Base-by-base conservation (phyloP, 1,140 invertebrate species). In the Drosophila sp. region DNA sequence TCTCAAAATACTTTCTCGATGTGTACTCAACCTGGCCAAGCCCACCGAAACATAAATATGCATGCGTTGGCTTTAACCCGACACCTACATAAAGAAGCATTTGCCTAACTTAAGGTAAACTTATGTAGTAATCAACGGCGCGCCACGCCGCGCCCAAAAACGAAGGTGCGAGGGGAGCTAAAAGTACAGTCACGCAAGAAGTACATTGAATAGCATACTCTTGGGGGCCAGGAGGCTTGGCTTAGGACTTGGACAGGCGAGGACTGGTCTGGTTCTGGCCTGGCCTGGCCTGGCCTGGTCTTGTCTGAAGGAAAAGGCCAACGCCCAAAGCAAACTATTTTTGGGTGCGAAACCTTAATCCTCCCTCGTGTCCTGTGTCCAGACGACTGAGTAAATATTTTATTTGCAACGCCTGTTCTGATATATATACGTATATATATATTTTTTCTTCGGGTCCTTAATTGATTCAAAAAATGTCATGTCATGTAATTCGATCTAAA, bases 11-110 rank as follows among this genome's bases (percentile, higher is more conserved):
- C 32, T 25, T 62, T 44, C 47, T 41, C 54, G 64, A 11, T 61
- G 65, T 38, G 30, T n/a, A 30, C 32, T 38, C 23, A 56, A 60
- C 27, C 40, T 58, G 63, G 75, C 68, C 62, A 58, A 67, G 64
- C 60, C 72, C 72, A 54, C 8, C 3, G 47, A 7, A 47, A 35
- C 40, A 72, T 66, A 66, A 66, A 76, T 72, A 72, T 67, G 54
- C 32, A 58, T 32, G 32, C 56, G 17, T 30, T 29, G n/a, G 35
- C 63, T 56, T 63, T 60, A 63, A 57, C 63, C 54, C 60, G 60
- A 35, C 58, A 32, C n/a, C 65, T 66, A 66, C 70, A 81, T 81
- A 81, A 77, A 81, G 54, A 70, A 66, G 81, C 81, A 84, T 76
- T 85, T 66, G 40, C 71, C 41, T 44, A 69, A 66, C 57, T 61